Conservation (phyloP, 2,888 invertebrate genomes). For the Heliconius erato region DNA sequence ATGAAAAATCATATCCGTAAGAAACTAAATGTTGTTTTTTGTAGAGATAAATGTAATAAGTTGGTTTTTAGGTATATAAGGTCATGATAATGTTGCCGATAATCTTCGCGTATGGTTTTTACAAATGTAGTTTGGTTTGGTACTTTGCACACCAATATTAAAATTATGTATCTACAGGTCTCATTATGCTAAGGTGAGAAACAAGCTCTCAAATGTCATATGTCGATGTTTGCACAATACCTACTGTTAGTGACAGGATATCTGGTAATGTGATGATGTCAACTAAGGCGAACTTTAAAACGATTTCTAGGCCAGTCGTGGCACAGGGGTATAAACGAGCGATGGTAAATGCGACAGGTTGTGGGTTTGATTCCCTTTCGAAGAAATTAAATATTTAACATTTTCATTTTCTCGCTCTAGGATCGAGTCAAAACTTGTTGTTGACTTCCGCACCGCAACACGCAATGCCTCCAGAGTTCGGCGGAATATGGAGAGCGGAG, state of each 20-base stretch:
- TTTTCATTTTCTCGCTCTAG: no score
- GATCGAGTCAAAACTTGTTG: no score
- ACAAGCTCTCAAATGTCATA: constrained; percentile 18
- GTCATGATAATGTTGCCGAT: neutral
- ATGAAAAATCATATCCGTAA: neutral
- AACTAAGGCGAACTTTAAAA: neutral
- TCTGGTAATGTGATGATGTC: neutral
- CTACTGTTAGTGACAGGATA: constrained; percentile 1
- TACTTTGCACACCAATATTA: neutral
- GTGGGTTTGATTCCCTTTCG: no score
- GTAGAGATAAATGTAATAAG: neutral
- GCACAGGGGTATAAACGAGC: no score
- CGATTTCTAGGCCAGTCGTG: no score
- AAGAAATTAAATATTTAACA: no score
- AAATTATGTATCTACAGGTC: neutral
- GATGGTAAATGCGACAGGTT: no score
- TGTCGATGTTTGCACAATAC: constrained; percentile 13
- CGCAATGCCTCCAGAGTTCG: no score
- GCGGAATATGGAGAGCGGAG: no score
- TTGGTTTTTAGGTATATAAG: constrained; percentile 5
- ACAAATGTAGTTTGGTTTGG: neutral
- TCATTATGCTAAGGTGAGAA: constrained; percentile 14
- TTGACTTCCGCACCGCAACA: no score
- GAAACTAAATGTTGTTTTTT: neutral
- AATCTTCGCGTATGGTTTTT: neutral